Conservation (phyloP, 2,113 vertebrate species). For the Pangasianodon gigas region DNA sequence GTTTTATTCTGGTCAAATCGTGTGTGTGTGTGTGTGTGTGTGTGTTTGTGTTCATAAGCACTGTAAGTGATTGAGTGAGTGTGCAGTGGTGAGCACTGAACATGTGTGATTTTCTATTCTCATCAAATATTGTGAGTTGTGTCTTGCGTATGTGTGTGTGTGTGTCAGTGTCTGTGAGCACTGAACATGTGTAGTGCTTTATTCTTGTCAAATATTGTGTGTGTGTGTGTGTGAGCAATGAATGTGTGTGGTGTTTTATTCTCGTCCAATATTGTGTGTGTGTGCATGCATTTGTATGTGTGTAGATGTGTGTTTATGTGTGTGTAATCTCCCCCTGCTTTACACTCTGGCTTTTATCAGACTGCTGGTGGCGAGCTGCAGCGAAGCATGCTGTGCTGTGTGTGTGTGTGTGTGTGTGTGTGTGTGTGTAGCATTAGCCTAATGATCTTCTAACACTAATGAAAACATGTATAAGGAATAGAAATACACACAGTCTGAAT, state of each 20-base stretch:
- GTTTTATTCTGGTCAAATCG: too few species aligned
- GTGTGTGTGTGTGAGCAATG: not conserved
- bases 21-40: conserved; percentile 6
- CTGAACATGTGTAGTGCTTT: not conserved
- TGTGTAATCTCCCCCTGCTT: not conserved
- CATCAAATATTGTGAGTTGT: not conserved
- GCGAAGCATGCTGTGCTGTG: not conserved
- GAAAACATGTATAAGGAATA: not conserved
- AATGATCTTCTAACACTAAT: conserved; percentile 3
- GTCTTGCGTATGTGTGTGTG: conserved; percentile 57
- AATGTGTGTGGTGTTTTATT: not conserved
- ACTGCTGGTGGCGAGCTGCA: conserved; percentile 17
- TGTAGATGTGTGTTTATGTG: not conserved
- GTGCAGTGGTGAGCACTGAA: not conserved
- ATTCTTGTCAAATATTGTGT: not conserved
- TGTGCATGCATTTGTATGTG: not conserved
- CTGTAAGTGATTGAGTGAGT: not conserved
- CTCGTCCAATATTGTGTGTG: not conserved
- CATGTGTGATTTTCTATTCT: not conserved
- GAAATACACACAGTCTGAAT: not conserved
- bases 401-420: conserved; percentile 28
- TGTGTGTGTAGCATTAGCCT: not conserved
- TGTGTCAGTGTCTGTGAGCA: conserved; percentile 36
- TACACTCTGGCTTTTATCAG: conserved; percentile 18
- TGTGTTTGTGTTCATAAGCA: not conserved